A percentile compares a stretch with the other conserved stretches of the same genome.
Conservation (phyloP, 2,797 vertebrate species). For the Cossypha dichroa region DNA sequence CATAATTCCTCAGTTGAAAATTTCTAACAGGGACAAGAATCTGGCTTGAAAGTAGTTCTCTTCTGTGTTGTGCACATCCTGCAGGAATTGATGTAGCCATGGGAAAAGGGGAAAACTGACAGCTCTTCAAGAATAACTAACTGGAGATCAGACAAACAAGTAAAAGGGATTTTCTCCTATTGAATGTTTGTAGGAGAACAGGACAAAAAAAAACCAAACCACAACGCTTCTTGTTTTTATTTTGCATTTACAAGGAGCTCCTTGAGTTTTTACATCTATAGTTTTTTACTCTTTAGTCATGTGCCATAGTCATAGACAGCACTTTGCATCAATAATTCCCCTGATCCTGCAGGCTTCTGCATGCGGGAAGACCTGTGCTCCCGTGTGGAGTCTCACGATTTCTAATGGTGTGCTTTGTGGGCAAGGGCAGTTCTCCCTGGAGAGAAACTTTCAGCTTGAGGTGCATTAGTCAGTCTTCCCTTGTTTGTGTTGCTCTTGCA, state of each 20-base stretch:
- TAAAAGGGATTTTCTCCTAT: neutral
- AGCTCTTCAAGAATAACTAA: conserved; percentile 3
- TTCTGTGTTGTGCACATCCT: neutral
- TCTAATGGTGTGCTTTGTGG: neutral
- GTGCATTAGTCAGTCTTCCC: neutral
- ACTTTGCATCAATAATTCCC: conserved; percentile 12
- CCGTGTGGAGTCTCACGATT: neutral
- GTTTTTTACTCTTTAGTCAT: neutral
- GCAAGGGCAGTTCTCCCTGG: conserved; percentile 5
- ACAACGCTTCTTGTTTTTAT: neutral
- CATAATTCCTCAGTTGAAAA: neutral
- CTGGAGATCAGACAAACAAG: neutral
- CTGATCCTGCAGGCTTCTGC: neutral
- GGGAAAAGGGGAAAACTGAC: conserved; percentile 7
- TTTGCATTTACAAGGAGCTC: neutral
- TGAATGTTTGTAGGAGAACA: neutral
- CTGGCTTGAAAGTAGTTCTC: neutral
- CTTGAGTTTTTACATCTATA: neutral
- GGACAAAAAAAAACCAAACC: neutral
- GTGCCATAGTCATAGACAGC: neutral
- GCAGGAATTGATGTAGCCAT: neutral
- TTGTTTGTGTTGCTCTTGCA: conserved; percentile 22
- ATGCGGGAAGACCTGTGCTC: neutral
- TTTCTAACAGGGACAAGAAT: neutral
- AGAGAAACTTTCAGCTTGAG: neutral